Conservation (phyloP, 1,140 invertebrate species). For the Trachymyrmex septentrionalis region DNA sequence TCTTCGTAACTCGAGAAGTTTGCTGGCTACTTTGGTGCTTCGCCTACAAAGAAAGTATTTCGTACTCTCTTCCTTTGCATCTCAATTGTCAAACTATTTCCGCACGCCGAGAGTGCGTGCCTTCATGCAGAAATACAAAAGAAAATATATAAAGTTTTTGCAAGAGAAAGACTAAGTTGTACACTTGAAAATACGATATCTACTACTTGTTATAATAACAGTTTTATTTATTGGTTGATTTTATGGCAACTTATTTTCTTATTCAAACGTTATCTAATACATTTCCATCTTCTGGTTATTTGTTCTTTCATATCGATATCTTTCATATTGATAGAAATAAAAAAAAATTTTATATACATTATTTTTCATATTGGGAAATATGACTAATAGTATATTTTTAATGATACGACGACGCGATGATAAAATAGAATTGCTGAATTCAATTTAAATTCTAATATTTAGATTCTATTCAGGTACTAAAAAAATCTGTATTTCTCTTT, state of each 20-base stretch:
- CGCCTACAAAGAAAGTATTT: slow-evolving; percentile 50
- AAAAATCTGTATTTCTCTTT: neutral
- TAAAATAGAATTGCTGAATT: neutral
- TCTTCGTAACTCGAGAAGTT: slow-evolving; percentile 49
- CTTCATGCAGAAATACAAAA: slow-evolving; percentile 24
- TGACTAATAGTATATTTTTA: neutral
- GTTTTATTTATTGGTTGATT: neutral
- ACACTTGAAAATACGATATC: slow-evolving; percentile 8
- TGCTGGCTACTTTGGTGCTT: slow-evolving; percentile 35
- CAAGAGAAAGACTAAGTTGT: neutral
- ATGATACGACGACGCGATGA: neutral
- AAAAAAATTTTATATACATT: neutral
- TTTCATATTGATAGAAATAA: neutral
- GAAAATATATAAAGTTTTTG: slow-evolving; percentile 42
- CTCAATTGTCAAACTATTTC: slow-evolving; percentile 60
- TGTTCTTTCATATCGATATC: neutral
- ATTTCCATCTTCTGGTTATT: neutral
- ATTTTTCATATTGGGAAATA: neutral
- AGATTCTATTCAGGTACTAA: neutral
- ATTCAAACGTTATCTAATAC: too few species aligned
- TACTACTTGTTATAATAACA: slow-evolving; percentile 8
- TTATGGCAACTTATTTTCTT: neutral
- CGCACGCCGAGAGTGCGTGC: slow-evolving; percentile 8
- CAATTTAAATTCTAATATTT: neutral
- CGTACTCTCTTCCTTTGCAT: slow-evolving; percentile 36